Evolutionary conservation across 1,140 invertebrate species (phyloP).

Genomic region (Drosophila teissieri): DNA sequence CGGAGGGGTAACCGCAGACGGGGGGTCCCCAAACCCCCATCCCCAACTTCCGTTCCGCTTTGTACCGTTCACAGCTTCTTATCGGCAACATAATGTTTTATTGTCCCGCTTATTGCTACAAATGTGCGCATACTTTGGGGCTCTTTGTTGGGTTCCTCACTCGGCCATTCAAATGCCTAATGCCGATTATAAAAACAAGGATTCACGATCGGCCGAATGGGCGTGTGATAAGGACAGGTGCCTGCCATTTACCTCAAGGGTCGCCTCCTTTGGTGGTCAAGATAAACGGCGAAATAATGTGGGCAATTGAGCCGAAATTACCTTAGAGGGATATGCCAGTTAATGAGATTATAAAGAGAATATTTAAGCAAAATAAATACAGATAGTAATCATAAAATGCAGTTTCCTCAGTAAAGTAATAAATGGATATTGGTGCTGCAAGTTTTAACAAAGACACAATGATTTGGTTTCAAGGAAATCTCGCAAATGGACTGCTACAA

Average conservation of each 20-base stretch:
- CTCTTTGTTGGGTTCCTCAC: constrained; percentile 9
- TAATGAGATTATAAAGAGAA: not conserved
- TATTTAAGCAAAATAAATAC: not conserved
- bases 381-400: no score
- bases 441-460: no score
- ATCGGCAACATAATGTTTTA: constrained; percentile 73
- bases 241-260: constrained; percentile 20
- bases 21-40: not conserved
- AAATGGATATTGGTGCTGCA: no score
- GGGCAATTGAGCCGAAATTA: constrained; percentile 2
- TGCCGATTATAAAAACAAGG: constrained; percentile 30
- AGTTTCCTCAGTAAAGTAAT: no score
- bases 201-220: constrained; percentile 27
- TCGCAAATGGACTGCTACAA: constrained; percentile 21
- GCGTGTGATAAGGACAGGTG: constrained; percentile 23
- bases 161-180: constrained; percentile 11
- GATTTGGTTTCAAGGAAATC: constrained; percentile 8
- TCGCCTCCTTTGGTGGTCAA: not conserved
- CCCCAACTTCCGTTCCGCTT: constrained; percentile 28
- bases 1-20: constrained; percentile 14
- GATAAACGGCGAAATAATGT: constrained; percentile 14
- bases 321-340: not conserved
- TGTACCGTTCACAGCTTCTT: constrained; percentile 41
- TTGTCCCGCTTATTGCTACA: constrained; percentile 76
- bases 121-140: constrained; percentile 39